These are phyloP conservation scores for Ceratosolen fusciceps DNA, from an alignment of 1,140 invertebrate genomes.

Conservation along the genomic window DNA sequence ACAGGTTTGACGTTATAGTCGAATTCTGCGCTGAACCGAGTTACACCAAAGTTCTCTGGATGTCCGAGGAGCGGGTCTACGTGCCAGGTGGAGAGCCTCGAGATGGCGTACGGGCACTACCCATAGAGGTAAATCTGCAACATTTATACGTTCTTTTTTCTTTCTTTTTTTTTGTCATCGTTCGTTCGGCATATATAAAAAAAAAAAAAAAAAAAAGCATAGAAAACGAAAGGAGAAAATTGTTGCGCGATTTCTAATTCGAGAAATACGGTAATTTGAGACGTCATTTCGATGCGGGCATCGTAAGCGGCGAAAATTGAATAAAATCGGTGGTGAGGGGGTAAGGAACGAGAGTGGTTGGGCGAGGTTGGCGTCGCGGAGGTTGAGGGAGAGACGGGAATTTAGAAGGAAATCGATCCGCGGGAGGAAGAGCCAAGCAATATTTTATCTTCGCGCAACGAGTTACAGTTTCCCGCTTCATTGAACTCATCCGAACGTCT, in stretches of 20 bases:
- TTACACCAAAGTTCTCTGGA: slow-evolving; percentile 74
- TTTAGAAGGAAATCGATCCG: slow-evolving; percentile 29
- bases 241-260: too few relatives aligned
- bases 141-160: too few relatives aligned
- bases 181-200: too few relatives aligned
- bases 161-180: too few relatives aligned
- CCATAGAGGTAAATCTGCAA: slow-evolving; percentile 73
- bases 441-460: slow-evolving; percentile 41
- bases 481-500: slow-evolving; percentile 42
- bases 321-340: background rate
- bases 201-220: too few relatives aligned
- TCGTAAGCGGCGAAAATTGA: background rate
- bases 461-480: slow-evolving; percentile 43
- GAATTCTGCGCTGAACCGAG: slow-evolving; percentile 75
- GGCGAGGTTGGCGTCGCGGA: background rate
- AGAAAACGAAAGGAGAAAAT: too few relatives aligned
- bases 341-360: too few relatives aligned
- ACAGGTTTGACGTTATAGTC: slow-evolving; percentile 70
- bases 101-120: slow-evolving; percentile 72
- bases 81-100: slow-evolving; percentile 70
- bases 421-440: slow-evolving; percentile 12
- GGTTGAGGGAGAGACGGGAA: background rate
- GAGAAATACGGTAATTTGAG: too few relatives aligned
- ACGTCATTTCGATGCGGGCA: background rate
- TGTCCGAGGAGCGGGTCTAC: slow-evolving; percentile 72